A percentile compares a stretch with the other conserved stretches of the same genome.
Evolutionary conservation across 2,888 invertebrate genomes (phyloP).

Genomic region (Odontomyia ornata): DNA sequence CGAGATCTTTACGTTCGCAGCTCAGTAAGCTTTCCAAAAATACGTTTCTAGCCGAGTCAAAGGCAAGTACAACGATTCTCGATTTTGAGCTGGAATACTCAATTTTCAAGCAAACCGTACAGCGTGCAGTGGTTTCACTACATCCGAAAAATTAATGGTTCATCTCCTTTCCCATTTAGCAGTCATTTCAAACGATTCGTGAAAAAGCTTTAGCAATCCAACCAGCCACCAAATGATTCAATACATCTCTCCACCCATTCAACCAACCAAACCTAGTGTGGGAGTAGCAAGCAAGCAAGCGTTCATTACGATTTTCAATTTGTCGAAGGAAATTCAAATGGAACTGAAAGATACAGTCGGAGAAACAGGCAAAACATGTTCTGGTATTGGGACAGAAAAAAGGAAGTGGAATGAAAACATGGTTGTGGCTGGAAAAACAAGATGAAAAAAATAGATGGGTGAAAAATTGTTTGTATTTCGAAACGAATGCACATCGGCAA

Average conservation of each 20-base stretch:
- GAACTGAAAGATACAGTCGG: constrained; percentile 24
- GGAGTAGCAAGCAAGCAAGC: not conserved
- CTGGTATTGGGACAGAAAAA: not conserved
- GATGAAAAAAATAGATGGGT: not conserved
- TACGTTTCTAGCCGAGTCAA: no score
- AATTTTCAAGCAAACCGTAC: no score
- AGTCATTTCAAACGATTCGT: constrained; percentile 24
- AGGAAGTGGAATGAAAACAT: constrained; percentile 4
- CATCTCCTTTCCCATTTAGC: constrained; percentile 8
- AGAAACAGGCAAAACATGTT: constrained; percentile 8
- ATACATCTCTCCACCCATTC: not conserved
- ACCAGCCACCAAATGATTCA: constrained; percentile 16
- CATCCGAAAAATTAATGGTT: constrained; percentile 31
- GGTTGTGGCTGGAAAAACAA: not conserved
- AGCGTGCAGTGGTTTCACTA: no score
- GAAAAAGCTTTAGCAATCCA: constrained; percentile 19
- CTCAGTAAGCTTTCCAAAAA: no score
- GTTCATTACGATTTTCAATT: constrained; percentile 37
- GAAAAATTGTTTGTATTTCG: constrained; percentile 29
- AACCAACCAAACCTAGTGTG: not conserved
- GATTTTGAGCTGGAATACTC: no score
- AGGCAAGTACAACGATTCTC: no score
- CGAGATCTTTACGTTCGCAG: no score
- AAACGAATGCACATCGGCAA: constrained; percentile 21
- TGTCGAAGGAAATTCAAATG: constrained; percentile 37